Conservation (phyloP, 2,888 invertebrate species). For the Drosophila ezoana region DNA sequence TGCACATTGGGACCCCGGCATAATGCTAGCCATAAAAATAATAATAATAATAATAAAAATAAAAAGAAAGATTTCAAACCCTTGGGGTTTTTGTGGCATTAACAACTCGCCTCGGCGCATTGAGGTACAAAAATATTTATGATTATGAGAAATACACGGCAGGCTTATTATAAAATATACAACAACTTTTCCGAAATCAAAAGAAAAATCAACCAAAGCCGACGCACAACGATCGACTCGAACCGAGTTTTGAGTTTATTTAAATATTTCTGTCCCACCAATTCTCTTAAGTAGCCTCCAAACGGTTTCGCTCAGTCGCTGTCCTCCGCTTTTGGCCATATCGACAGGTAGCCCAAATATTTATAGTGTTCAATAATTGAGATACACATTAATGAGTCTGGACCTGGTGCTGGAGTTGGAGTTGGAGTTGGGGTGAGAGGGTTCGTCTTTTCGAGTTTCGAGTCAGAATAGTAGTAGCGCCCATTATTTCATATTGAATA, state of each 20-base stretch:
- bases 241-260: conserved; percentile 70
- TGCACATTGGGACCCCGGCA: conserved; percentile 15
- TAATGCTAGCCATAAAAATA: conserved; percentile 57
- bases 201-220: conserved; percentile 72
- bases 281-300: conserved; percentile 64
- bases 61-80: conserved; percentile 47
- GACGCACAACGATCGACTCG: conserved; percentile 40
- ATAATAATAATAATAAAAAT: conserved; percentile 67
- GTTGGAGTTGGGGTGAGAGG: conserved; percentile 24
- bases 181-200: conserved; percentile 79
- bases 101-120: conserved; percentile 37
- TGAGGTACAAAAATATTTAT: conserved; percentile 75
- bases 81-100: conserved; percentile 51
- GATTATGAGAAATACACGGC: conserved; percentile 79
- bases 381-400: conserved; percentile 82
- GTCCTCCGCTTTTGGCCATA: conserved; percentile 57
- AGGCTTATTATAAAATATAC: conserved; percentile 78
- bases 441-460: conserved; percentile 2
- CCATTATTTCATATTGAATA: conserved; percentile 77
- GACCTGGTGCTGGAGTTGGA: conserved; percentile 40
- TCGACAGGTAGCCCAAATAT: conserved; percentile 83
- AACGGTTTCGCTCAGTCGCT: conserved; percentile 25
- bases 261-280: conserved; percentile 63
- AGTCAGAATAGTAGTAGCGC: conserved; percentile 73
- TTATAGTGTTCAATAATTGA: conserved; percentile 83